Evolutionary conservation across 2,888 invertebrate species (phyloP).

Genomic region (Epicampocera succincta): DNA sequence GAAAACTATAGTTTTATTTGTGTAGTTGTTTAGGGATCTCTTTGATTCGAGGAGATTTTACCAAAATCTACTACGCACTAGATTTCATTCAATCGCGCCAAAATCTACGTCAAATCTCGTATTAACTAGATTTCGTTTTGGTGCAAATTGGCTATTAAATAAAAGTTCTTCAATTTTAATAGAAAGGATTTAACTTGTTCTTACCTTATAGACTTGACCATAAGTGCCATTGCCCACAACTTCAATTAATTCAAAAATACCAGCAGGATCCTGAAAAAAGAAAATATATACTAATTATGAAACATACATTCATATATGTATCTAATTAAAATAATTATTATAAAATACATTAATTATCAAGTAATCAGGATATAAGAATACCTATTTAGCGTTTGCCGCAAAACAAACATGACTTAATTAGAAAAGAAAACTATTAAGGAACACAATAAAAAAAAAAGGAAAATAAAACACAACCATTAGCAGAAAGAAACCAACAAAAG

Average conservation of each 20-base stretch:
- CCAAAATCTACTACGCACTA: too few relatives aligned
- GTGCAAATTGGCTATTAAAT: too few relatives aligned
- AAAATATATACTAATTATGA: slow-evolving; percentile 67
- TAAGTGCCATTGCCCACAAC: slow-evolving; percentile 99
- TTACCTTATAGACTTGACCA: slow-evolving; percentile 99
- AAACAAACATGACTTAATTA: slow-evolving; percentile 30
- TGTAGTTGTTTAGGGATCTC: too few relatives aligned
- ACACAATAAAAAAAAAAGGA: slow-evolving; percentile 14
- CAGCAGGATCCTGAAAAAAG: slow-evolving; percentile 97
- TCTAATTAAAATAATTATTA: slow-evolving; percentile 14
- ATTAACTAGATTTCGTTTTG: too few relatives aligned
- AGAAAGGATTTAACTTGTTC: too few relatives aligned
- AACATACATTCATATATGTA: slow-evolving; percentile 26
- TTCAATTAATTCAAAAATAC: slow-evolving; percentile 99
- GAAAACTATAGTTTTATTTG: too few relatives aligned
- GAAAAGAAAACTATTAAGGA: slow-evolving; percentile 18
- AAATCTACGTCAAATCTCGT: too few relatives aligned
- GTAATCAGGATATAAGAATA: not conserved
- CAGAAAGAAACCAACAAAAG: slow-evolving; percentile 41
- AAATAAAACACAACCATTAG: slow-evolving; percentile 22
- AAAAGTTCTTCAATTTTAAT: too few relatives aligned
- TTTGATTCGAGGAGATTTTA: too few relatives aligned
- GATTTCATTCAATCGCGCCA: too few relatives aligned
- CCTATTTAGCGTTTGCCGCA: not conserved
- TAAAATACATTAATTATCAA: slow-evolving; percentile 39